Percentiles rank a stretch among this genome's conserved stretches.
Evolutionary conservation across 2,888 invertebrate species (phyloP).

Genomic region (Diogma glabrata): DNA sequence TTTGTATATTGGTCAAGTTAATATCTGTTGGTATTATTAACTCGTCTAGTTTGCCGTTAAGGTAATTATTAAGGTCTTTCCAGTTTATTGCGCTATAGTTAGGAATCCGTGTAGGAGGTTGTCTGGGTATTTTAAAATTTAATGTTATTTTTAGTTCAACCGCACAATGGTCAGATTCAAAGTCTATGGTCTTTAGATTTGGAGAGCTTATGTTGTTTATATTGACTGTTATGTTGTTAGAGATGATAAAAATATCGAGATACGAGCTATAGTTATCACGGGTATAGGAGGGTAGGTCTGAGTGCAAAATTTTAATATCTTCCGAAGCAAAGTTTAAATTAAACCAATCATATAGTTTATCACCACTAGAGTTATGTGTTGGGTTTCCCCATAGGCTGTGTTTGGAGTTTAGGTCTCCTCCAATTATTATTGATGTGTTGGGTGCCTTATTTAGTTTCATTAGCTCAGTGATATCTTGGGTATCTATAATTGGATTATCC

Average conservation of each 20-base stretch:
- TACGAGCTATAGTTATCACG: not conserved
- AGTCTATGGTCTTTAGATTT: not conserved
- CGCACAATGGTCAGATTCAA: not conserved
- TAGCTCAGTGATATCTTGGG: not conserved
- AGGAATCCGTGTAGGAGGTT: not conserved
- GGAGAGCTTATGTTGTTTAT: not conserved
- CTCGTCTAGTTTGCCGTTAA: not conserved
- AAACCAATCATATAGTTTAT: not conserved
- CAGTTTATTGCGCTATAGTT: not conserved
- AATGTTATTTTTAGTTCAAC: not conserved
- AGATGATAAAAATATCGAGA: not conserved
- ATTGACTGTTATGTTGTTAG: not conserved
- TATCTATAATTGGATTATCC: not conserved
- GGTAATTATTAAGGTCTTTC: not conserved
- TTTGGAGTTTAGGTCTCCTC: not conserved
- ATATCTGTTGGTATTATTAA: not conserved
- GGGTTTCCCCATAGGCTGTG: not conserved
- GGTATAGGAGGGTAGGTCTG: not conserved
- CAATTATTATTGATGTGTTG: not conserved
- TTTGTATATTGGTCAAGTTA: not conserved
- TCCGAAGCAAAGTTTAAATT: not conserved
- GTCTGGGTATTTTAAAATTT: not conserved
- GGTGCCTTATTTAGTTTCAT: not conserved
- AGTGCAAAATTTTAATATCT: not conserved
- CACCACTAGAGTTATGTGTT: not conserved